Percentiles rank a stretch among this genome's conserved stretches.
These are phyloP conservation scores for Latheticus oryzae DNA, from an alignment of 2,888 invertebrate species.

Conservation along the genomic window DNA sequence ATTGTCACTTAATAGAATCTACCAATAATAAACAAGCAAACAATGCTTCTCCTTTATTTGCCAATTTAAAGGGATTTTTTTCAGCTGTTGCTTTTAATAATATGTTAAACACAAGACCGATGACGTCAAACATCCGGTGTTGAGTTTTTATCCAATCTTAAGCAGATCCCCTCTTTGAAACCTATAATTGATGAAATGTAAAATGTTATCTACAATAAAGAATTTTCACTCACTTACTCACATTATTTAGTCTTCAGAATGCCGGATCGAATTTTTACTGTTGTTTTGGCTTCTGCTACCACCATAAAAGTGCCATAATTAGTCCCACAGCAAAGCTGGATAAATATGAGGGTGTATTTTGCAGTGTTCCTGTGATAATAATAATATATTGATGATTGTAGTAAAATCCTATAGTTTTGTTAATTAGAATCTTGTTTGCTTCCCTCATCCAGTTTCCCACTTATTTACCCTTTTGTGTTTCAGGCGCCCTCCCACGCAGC, in stretches of 20 bases:
- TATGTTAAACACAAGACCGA: constrained; percentile 47
- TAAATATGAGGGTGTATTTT: constrained; percentile 21
- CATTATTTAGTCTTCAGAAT: constrained; percentile 17
- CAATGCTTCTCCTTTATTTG: constrained; percentile 25
- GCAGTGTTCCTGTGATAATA: constrained; percentile 5
- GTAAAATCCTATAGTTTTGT: no score
- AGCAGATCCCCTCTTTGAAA: constrained; percentile 21
- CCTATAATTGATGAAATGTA: no score
- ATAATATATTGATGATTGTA: no score
- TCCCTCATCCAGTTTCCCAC: constrained; percentile 8
- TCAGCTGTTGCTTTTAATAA: constrained; percentile 41
- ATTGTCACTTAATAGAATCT: constrained; percentile 16
- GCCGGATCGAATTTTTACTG: constrained; percentile 25
- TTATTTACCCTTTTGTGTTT: not conserved
- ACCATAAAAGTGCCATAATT: constrained; percentile 33
- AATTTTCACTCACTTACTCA: no score
- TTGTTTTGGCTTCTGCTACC: constrained; percentile 32
- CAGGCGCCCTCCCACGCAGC: constrained; percentile 40
- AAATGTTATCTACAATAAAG: no score
- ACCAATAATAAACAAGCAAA: constrained; percentile 14
- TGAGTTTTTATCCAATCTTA: constrained; percentile 34
- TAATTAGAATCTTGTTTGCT: no score
- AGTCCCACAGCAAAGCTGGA: constrained; percentile 23
- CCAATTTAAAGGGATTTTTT: constrained; percentile 35
- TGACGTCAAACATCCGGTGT: constrained; percentile 46